Evolutionary conservation across 2,888 invertebrate species (phyloP), one percentile per base, ranked within the genome.

Genomic region (Troides oblongomaculatus): DNA sequence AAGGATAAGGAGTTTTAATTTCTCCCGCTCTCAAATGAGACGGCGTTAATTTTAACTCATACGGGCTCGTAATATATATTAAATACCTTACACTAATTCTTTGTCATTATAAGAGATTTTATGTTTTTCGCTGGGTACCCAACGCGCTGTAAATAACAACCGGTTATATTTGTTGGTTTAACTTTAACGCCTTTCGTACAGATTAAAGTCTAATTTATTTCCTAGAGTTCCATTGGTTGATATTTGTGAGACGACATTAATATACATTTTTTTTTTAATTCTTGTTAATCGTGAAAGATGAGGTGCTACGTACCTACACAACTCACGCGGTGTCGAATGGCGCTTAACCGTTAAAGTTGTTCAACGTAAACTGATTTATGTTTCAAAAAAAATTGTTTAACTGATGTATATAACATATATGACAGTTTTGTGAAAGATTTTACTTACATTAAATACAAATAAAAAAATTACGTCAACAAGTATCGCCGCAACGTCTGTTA

Each of bases 1-100:
- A 90, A 87, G 86, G 88, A 87, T 90, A 87, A 89, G 82, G 84
- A 84, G 81, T 90, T 91, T 91, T 91, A 90, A 92, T 91, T 92
- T 90, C 89, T 84, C 83, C 79, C 84, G 74, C 78, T 61, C 81
- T 86, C 82, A 88, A 90, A 91, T 89, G 86, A 89, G 85, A 80
- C 83, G 84, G 89, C 83, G 92, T 91, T 92, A 91, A 92, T 91
- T 91, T 92, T 89, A 90, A 89, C 76, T 78, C 70, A 25, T 66
- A 56, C 65, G 30, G 36, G 65, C 66, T 14, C 79, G 76, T 83
- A 78, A 81, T 61, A 68, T 70, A 73, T 69, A 64, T 73, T 70
- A 71, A 58, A 80, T 78, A 75, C 77, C 77, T 80, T 79, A 80
- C 78, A 86, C 88, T 88, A 88, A 89, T 89, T 89, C 86, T 85